Base-by-base conservation (phyloP, 2,888 invertebrate species). In the Ophion slaviceki region DNA sequence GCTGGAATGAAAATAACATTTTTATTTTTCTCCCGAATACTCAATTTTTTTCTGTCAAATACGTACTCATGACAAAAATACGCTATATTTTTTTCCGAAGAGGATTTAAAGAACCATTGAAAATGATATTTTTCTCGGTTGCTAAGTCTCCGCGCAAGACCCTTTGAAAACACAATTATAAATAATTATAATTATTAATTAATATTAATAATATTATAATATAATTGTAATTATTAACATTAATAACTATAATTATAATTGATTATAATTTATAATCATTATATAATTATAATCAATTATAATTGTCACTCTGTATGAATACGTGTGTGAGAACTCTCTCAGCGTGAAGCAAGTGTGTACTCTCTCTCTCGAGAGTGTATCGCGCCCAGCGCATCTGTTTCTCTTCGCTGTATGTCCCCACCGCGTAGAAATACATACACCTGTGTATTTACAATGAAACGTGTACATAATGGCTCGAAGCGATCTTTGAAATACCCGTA, bases 321-420 rank as follows among this genome's bases (percentile, higher is more conserved):
- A n/a, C 17, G 17, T 40, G 40, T 62, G 24, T 28, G 24, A 4
- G 32, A 32, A 32, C 3, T 32, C 4, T 53, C 66, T 17, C 36
- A 53, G n/a, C 68, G 70, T 77, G 77, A 77, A 20, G 11, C 20
- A 72, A 61, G 61, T 36, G 59, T 74, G 66, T 76, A 80, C 62
- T 66, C 32, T 67, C 32, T 67, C 66, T 67, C 40, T 76, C 61
- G 36, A 77, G 61, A 84, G 61, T 83, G 79, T 57, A 81, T 62
- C 67, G 78, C 71, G 78, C 61, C 28, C 78, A 68, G 76, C 80
- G 72, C 78, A 82, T 76, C 72, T 24, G 68, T 87, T 74, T 72
- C 80, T 83, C 74, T 79, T 61, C 53, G 62, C 67, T 68, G 59
- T 47, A 76, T 80, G 77, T 84, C 75, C 66, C 62, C 77, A 84